Percentiles rank a stretch among this genome's conserved stretches.
Evolutionary conservation across 1,140 invertebrate species (phyloP).

Genomic region (Megalonaias nervosa): DNA sequence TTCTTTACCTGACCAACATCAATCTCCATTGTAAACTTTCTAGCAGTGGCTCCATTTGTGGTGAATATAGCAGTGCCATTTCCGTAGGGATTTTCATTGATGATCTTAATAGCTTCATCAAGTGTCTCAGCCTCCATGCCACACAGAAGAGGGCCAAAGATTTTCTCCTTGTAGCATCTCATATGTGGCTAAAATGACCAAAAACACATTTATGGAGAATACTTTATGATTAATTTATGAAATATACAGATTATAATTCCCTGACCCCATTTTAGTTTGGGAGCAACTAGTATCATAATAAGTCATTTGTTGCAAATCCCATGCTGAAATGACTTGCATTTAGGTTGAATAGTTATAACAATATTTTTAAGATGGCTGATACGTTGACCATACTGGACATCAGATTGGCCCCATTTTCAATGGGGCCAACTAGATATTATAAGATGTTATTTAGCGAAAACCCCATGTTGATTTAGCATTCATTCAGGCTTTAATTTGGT

Average conservation of each 20-base stretch:
- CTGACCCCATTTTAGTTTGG: not conserved
- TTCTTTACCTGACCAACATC: constrained; percentile 90
- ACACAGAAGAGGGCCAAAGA: constrained; percentile 97
- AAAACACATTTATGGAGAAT: constrained; percentile 2
- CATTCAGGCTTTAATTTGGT: no score
- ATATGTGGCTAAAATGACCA: constrained; percentile 80
- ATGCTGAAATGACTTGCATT: no score
- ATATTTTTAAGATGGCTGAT: no score
- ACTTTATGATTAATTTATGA: not conserved
- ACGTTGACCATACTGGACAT: no score
- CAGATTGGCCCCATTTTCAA: no score
- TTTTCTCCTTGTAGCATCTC: constrained; percentile 99
- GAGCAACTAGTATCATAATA: no score
- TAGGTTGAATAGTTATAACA: no score
- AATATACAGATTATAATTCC: not conserved
- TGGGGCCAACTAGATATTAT: no score
- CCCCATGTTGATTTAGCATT: no score
- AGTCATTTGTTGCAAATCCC: no score
- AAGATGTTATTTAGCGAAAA: no score
- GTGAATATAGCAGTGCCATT: constrained; percentile 99
- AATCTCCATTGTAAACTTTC: constrained; percentile 93
- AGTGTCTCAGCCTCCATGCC: constrained; percentile 88
- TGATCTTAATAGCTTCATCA: constrained; percentile 94
- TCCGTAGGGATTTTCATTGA: constrained; percentile 97
- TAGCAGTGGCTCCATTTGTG: constrained; percentile 95